These are phyloP conservation scores for Cydia fagiglandana DNA, from an alignment of 1,140 invertebrate species.

Conservation along the genomic window DNA sequence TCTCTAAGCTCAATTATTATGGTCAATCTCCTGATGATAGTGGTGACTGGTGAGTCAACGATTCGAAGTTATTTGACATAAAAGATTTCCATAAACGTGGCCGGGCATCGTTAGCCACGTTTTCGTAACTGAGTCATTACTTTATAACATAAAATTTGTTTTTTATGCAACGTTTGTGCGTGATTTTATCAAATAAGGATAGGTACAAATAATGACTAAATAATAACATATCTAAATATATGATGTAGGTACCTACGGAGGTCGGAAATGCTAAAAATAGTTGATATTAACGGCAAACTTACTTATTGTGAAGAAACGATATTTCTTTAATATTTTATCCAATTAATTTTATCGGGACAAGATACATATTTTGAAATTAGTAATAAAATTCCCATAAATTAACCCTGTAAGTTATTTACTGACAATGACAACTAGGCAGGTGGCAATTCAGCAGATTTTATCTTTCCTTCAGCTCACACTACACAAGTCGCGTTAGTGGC, in stretches of 20 bases:
- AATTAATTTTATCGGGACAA: slow-evolving; percentile 43
- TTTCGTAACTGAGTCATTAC: slow-evolving; percentile 59
- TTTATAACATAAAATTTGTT: slow-evolving; percentile 50
- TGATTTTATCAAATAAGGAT: neutral
- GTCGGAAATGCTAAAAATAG: no score
- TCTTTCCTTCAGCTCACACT: slow-evolving; percentile 1
- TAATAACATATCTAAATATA: neutral
- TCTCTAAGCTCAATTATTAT: neutral
- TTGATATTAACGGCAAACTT: no score
- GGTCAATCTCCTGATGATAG: neutral
- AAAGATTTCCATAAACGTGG: slow-evolving; percentile 53
- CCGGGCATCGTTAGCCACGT: slow-evolving; percentile 56
- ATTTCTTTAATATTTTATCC: slow-evolving; percentile 38
- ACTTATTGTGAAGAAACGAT: no score
- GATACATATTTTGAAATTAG: neutral
- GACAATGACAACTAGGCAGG: slow-evolving; percentile 12
- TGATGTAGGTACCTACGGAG: no score
- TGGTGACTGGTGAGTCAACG: slow-evolving; percentile 45
- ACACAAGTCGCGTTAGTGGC: slow-evolving; percentile 10
- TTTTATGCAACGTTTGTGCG: slow-evolving; percentile 43
- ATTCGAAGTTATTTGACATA: slow-evolving; percentile 55
- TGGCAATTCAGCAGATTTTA: slow-evolving; percentile 16
- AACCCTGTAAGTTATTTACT: slow-evolving; percentile 1
- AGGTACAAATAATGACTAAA: neutral
- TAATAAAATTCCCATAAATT: slow-evolving; percentile 4